A percentile compares a stretch with the other conserved stretches of the same genome.
Evolutionary conservation across 2,888 invertebrate species (phyloP).

Genomic region (Pomacea canaliculata): DNA sequence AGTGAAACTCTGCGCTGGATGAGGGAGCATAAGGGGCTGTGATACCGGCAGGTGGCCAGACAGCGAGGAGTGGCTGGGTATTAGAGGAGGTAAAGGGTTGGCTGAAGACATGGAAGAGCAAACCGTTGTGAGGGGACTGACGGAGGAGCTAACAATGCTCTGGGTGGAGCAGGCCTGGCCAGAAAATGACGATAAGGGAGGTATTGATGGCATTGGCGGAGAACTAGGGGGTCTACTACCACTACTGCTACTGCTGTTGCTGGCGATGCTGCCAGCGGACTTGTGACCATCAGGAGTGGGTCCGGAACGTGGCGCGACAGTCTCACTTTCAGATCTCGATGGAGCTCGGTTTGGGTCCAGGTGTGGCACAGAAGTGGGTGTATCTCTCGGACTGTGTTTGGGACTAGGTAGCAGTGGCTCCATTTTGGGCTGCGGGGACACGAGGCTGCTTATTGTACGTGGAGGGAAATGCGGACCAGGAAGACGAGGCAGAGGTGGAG

Average conservation of each 20-base stretch:
- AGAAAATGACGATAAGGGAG: conserved; percentile 2
- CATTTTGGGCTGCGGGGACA: conserved; percentile 12
- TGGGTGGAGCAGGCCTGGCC: neutral
- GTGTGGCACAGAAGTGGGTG: conserved; percentile 4
- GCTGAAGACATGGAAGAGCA: conserved; percentile 26
- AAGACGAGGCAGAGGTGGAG: conserved; percentile 31
- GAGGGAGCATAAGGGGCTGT: conserved; percentile 39
- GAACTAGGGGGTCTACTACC: neutral
- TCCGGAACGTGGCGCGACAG: conserved; percentile 4
- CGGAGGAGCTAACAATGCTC: conserved; percentile 13
- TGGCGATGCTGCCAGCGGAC: neutral
- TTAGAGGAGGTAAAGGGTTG: conserved; percentile 21
- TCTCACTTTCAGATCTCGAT: conserved; percentile 2
- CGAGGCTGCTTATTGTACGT: conserved; percentile 15
- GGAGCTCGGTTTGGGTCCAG: conserved; percentile 1
- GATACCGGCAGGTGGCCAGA: conserved; percentile 41
- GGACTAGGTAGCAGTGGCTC: conserved; percentile 13
- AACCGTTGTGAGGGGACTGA: conserved; percentile 25
- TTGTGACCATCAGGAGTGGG: conserved; percentile 3
- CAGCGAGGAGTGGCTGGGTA: conserved; percentile 33
- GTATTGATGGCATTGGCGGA: neutral
- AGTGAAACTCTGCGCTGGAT: conserved; percentile 26
- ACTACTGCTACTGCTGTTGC: conserved; percentile 18
- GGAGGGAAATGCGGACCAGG: conserved; percentile 25
- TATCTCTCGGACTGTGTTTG: conserved; percentile 10